Base-by-base conservation (phyloP, 2,888 invertebrate species). In the Drosophila anomalata region DNA sequence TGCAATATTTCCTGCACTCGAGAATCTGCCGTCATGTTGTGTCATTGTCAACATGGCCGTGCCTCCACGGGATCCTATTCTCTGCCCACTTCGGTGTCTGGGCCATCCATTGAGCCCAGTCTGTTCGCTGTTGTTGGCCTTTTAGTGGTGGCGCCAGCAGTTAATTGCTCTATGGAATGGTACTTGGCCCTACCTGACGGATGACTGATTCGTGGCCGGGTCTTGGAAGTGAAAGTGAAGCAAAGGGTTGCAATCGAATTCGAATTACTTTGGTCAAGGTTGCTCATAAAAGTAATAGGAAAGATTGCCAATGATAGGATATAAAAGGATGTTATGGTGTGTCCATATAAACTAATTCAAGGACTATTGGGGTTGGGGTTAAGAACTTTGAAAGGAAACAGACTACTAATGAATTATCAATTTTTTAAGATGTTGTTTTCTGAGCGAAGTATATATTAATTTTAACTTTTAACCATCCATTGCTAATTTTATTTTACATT, bases 1-100 rank as follows among this genome's bases (percentile, higher is more conserved):
- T 79, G 80, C 78, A 75, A 78, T 71, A 84, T 60, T 60, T 50
- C 58, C 53, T 55, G 65, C 58, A 57, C 62, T 76, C 63, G 62
- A 65, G 79, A 75, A 75, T 74, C 76, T 78, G 78, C 70, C 65
- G 84, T 80, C 87, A 80, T 77, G 87, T 88, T 88, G 87, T 88
- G 88, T 79, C 80, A 86, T 88, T 88, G 85, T 88, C 73, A 70
- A 60, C 78, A 62, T 44, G 41, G 61, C 11, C 58, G 51, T 8
- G 66, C 39, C 41, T 14, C 59, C n/a, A 29, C 42, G 39, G 65
- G 65, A 31, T 41, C 59, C 60, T 65, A 59, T 73, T 54, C 66
- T 69, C 47, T 33, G 41, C 17, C 53, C 63, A 53, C 48, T 53
- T 44, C 42, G 50, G 26, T 47, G 76, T 67, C 75, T 73, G 69